A percentile compares a stretch with the other conserved stretches of the same genome.
These are phyloP conservation scores for Mythimna impura DNA, from an alignment of 2,888 invertebrate genomes.

Conservation along the genomic window DNA sequence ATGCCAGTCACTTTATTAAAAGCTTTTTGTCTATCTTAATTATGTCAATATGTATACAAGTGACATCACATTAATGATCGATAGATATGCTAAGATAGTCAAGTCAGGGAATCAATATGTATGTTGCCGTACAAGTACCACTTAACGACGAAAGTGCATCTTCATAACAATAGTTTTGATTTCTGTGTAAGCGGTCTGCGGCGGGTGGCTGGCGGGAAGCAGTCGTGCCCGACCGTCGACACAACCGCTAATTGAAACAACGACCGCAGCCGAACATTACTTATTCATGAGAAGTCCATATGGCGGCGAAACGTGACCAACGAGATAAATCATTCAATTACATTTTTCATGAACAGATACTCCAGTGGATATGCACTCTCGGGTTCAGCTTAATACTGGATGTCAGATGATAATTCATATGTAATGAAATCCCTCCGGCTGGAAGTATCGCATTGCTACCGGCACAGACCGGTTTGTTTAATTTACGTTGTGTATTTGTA, in stretches of 20 bases:
- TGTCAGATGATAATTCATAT: conserved; percentile 66
- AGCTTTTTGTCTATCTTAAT: conserved; percentile 40
- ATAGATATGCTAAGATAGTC: conserved; percentile 16
- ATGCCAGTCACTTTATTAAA: conserved; percentile 33
- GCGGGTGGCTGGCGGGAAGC: conserved; percentile 72
- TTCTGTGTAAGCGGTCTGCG: conserved; percentile 60
- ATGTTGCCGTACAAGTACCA: neutral
- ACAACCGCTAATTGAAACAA: conserved; percentile 90
- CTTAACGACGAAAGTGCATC: conserved; percentile 31
- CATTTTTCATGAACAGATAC: conserved; percentile 84
- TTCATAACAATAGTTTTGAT: conserved; percentile 70
- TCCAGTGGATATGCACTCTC: conserved; percentile 66
- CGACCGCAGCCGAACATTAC: conserved; percentile 88
- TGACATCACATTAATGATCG: conserved; percentile 11
- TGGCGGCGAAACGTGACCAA: conserved; percentile 88
- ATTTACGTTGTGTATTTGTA: conserved; percentile 38
- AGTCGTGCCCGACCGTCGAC: conserved; percentile 84
- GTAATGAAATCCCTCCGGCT: conserved; percentile 60
- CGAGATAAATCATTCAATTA: conserved; percentile 89
- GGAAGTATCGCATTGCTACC: conserved; percentile 54
- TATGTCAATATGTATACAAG: conserved; percentile 28
- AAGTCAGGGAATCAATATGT: neutral
- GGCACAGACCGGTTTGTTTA: conserved; percentile 65
- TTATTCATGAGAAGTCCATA: conserved; percentile 90
- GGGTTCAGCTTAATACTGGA: conserved; percentile 63